These are phyloP conservation scores for Trinorchestia longiramus DNA, from an alignment of 1,140 invertebrate genomes.

Conservation along the genomic window DNA sequence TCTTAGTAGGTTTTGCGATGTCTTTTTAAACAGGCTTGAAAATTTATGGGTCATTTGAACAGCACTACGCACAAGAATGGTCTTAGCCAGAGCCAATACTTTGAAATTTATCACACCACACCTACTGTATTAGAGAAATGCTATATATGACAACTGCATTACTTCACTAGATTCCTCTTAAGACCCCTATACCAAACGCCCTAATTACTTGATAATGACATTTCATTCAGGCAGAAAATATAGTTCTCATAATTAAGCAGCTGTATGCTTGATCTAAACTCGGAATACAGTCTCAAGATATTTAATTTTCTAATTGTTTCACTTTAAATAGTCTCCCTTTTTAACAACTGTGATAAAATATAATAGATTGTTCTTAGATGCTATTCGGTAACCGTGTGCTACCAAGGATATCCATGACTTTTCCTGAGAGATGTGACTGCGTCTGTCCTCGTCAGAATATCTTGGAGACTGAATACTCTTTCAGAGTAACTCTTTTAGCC, in stretches of 20 bases:
- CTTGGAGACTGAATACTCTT: too few relatives aligned
- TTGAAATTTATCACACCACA: background rate
- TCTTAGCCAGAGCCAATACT: background rate
- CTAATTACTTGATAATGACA: background rate
- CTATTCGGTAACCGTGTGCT: too few relatives aligned
- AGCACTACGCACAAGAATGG: background rate
- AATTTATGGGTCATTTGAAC: slow-evolving; percentile 30
- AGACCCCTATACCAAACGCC: background rate
- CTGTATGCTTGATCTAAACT: too few relatives aligned
- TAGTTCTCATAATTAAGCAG: background rate
- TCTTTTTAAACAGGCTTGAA: background rate
- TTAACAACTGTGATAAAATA: too few relatives aligned
- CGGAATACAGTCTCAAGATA: too few relatives aligned
- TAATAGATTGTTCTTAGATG: too few relatives aligned
- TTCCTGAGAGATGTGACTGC: too few relatives aligned
- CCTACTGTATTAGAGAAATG: background rate
- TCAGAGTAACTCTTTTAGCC: too few relatives aligned
- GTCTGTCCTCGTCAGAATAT: too few relatives aligned
- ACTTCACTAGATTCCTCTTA: background rate
- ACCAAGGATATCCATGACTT: too few relatives aligned
- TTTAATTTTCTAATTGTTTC: too few relatives aligned
- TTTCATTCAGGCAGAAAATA: background rate
- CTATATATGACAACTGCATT: background rate
- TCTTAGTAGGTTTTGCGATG: slow-evolving; percentile 23
- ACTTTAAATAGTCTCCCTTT: too few relatives aligned